Conservation (phyloP, 2,888 invertebrate species). For the Tenthredo amoena region DNA sequence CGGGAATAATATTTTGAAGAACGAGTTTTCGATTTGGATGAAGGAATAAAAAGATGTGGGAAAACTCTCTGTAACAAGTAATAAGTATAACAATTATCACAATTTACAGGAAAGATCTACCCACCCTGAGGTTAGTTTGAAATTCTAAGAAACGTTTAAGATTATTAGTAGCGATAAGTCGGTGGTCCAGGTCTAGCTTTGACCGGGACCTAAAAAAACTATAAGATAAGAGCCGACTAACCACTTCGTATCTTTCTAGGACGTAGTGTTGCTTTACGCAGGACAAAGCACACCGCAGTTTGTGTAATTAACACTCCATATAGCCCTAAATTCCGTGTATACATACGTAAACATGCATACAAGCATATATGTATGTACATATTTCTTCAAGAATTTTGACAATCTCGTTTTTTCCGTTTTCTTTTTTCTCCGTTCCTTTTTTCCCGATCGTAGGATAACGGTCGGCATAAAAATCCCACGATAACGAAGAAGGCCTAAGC, state of each 20-base stretch:
- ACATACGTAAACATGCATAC: not conserved
- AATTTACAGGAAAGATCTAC: not conserved
- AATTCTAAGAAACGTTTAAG: conserved; percentile 40
- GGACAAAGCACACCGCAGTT: conserved; percentile 31
- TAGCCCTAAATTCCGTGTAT: conserved; percentile 32
- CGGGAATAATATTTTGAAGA: not conserved
- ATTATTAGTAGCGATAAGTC: conserved; percentile 33
- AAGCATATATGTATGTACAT: not conserved
- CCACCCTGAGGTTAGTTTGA: not conserved
- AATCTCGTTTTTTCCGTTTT: not conserved
- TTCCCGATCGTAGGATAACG: not conserved
- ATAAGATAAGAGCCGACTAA: conserved; percentile 32
- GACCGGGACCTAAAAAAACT: conserved; percentile 24
- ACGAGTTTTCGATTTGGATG: not conserved
- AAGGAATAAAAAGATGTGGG: too few species aligned
- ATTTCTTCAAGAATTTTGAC: conserved; percentile 3
- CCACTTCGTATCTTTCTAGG: conserved; percentile 39
- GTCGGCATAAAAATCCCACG: not conserved
- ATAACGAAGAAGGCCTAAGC: not conserved
- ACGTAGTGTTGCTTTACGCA: conserved; percentile 11
- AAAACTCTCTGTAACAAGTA: not conserved
- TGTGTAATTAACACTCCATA: conserved; percentile 44
- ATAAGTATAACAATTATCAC: conserved; percentile 7
- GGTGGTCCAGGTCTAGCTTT: not conserved
- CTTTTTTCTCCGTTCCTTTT: not conserved